Base-by-base conservation (phyloP, 2,888 invertebrate genomes). In the Patella ulyssiponensis region DNA sequence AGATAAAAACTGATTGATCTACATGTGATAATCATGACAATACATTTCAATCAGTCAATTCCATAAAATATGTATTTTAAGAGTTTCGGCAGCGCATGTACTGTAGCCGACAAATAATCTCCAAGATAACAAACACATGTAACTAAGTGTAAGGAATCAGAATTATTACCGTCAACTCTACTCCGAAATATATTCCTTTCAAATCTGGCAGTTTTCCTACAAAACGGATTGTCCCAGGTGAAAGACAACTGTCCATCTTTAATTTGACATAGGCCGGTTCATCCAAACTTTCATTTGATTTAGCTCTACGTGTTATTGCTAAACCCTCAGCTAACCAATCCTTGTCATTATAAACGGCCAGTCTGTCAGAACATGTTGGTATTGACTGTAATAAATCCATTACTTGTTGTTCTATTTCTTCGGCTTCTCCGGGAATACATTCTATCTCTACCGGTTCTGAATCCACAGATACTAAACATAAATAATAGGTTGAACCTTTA, bases 121-220 rank as follows among this genome's bases (percentile, higher is more conserved):
- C n/a, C n/a, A 51, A 54, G 17, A 33, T 14, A 14, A 69, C 9
- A 23, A 15, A n/a, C 51, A n/a, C 1, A 11, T 33, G 14, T 71
- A 17, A 53, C 15, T 53, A 23, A 23, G 20, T 58, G 51, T 51
- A 23, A 20, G 17, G 15, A 27, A 73, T 52, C 23, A 73, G 3
- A n/a, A 74, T 20, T 79, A 83, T 85, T 86, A 87, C 86, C 82
- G 80, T 81, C 69, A 88, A 83, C 82, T 87, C 89, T 12, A 90
- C 83, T 51, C 89, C 90, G 84, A 90, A 89, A 79, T 85, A 83
- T 53, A 84, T 85, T 71, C 90, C 90, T 72, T 82, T 84, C 14
- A 82, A 71, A 17, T 85, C 86, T 52, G 84, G 81, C 4, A 89
- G 73, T 44, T 77, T 74, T 17, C 88, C 88, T 80, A 84, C 87